These are phyloP conservation scores for Pimpla rufipes DNA, from an alignment of 2,888 invertebrate species.

Conservation along the genomic window DNA sequence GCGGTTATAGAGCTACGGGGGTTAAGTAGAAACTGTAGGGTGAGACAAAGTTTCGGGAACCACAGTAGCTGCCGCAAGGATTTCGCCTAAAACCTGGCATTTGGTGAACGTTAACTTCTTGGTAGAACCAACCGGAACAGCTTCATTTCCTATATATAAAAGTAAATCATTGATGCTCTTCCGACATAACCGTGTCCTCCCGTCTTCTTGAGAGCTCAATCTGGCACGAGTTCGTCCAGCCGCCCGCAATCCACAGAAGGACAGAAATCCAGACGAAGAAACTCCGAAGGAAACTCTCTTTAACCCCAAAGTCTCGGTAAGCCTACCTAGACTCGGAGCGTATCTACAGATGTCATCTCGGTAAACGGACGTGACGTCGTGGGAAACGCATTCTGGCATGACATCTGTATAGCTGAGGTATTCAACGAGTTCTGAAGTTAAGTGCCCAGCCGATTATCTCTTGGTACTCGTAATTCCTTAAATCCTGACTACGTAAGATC, in stretches of 20 bases:
- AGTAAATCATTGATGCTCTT: not conserved
- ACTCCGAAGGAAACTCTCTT: not conserved
- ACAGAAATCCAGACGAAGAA: slow-evolving; percentile 3
- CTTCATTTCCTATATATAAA: slow-evolving; percentile 17
- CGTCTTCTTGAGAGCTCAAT: slow-evolving; percentile 17
- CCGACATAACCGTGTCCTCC: not conserved
- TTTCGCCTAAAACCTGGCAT: slow-evolving; percentile 36
- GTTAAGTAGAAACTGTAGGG: slow-evolving; percentile 31
- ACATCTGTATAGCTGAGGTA: not conserved
- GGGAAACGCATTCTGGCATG: not conserved
- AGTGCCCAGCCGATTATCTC: not conserved
- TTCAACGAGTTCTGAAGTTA: not conserved
- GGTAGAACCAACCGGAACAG: slow-evolving; percentile 1
- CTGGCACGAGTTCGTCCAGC: slow-evolving; percentile 5
- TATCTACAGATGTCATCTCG: not conserved
- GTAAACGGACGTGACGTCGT: not conserved
- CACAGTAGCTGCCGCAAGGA: slow-evolving; percentile 33
- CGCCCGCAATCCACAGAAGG: not conserved
- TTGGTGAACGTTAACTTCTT: slow-evolving; percentile 37
- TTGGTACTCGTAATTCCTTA: not conserved
- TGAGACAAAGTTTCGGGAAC: slow-evolving; percentile 41
- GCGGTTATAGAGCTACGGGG: slow-evolving; percentile 28
- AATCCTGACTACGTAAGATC: not conserved
- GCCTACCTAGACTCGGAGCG: not conserved
- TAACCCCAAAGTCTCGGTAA: not conserved